phyloP scores from a whole-genome alignment of 2,797 vertebrate species.

The Hypotaenidia okinawae region DNA sequence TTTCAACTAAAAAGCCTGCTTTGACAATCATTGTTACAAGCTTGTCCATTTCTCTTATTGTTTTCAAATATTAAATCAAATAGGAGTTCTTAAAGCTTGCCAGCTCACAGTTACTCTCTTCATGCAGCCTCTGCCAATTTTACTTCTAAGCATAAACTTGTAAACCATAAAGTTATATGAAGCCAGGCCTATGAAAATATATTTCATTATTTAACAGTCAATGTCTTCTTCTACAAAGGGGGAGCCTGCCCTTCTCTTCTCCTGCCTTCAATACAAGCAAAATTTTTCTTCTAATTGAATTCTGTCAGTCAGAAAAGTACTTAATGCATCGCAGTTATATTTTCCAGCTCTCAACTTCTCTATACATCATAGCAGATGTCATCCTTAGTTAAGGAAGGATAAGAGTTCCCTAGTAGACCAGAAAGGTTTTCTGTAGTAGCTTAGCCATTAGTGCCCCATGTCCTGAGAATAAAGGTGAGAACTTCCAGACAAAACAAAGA shows the following conservation, averaged over 20 bases:
- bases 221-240: background rate
- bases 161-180: background rate
- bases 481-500: background rate
- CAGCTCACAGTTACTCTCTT: background rate
- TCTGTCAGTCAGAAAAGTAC: background rate
- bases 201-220: background rate
- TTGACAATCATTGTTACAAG: background rate
- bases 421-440: background rate
- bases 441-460: rapidly evolving
- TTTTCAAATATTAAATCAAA: background rate
- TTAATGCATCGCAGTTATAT: background rate
- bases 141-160: background rate
- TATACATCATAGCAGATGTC: background rate
- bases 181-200: background rate
- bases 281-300: background rate
- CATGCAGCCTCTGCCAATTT: background rate
- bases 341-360: background rate
- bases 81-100: background rate
- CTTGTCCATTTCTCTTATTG: background rate
- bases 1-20: background rate
- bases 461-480: background rate
- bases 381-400: background rate
- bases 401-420: background rate
- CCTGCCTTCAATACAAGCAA: background rate
- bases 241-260: background rate